A percentile compares a stretch with the other conserved stretches of the same genome.
phyloP scores from a whole-genome alignment of 2,888 invertebrate genomes.

The Noctua janthina region DNA sequence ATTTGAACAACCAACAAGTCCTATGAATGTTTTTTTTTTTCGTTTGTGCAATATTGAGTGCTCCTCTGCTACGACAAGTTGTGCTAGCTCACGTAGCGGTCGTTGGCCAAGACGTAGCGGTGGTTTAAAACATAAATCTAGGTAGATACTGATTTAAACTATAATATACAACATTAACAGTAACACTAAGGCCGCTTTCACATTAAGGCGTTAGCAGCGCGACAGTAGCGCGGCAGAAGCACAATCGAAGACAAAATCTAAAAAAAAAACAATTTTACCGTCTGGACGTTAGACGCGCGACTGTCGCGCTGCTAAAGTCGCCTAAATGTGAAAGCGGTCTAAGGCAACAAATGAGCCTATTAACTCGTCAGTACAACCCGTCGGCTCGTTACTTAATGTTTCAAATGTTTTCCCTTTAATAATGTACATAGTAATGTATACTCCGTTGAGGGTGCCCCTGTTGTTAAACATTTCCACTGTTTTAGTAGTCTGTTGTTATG shows the following conservation, averaged over 20 bases:
- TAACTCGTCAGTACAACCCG: too few relatives aligned
- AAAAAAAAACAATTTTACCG: too few relatives aligned
- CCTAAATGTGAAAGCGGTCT: too few relatives aligned
- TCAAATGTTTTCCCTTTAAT: slow-evolving; percentile 38
- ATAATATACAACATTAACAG: too few relatives aligned
- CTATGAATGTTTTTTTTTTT: too few relatives aligned
- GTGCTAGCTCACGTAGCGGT: not conserved
- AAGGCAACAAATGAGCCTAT: too few relatives aligned
- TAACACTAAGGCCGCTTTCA: too few relatives aligned
- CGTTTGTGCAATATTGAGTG: not conserved
- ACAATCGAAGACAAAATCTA: too few relatives aligned
- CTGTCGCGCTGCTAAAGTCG: too few relatives aligned
- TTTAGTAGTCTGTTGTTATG: slow-evolving; percentile 6
- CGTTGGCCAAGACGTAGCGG: not conserved
- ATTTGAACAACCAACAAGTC: not conserved
- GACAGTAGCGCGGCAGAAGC: too few relatives aligned
- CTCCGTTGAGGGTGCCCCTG: slow-evolving; percentile 14
- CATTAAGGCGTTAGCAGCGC: too few relatives aligned
- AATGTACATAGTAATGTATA: slow-evolving; percentile 15
- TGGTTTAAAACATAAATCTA: not conserved
- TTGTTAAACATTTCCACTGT: slow-evolving; percentile 24
- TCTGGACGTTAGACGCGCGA: too few relatives aligned
- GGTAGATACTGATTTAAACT: not conserved
- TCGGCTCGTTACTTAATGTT: slow-evolving; percentile 8
- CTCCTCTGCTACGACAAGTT: not conserved